phyloP scores from a whole-genome alignment of 2,888 invertebrate genomes.

The Blastobasis lacticolella region DNA sequence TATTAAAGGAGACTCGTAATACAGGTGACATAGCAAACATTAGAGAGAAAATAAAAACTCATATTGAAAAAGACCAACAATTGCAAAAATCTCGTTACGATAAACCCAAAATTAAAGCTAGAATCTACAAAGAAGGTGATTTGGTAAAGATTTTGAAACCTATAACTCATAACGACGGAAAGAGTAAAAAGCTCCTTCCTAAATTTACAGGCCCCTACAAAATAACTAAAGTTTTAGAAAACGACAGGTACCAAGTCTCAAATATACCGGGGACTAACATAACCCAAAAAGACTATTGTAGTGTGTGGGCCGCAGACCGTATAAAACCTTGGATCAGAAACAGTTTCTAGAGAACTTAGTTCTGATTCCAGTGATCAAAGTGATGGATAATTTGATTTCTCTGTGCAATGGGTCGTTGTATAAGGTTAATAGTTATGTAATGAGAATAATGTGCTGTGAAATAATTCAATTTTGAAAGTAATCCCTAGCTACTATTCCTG shows the following conservation, averaged over 20 bases:
- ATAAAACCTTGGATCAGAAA: background rate
- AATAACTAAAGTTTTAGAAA: background rate
- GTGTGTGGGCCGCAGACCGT: background rate
- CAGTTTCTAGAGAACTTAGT: too few relatives aligned
- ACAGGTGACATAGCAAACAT: background rate
- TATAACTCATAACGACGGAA: background rate
- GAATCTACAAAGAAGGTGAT: background rate
- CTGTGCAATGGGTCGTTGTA: too few relatives aligned
- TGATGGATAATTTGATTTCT: too few relatives aligned
- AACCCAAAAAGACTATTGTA: background rate
- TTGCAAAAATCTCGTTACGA: background rate
- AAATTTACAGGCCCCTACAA: background rate
- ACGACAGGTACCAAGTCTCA: background rate
- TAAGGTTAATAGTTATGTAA: too few relatives aligned
- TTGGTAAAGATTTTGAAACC: background rate
- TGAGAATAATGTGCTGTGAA: too few relatives aligned
- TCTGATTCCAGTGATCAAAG: too few relatives aligned
- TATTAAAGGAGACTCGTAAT: background rate
- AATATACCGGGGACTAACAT: background rate
- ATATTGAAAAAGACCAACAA: background rate
- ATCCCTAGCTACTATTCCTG: too few relatives aligned
- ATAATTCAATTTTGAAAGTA: too few relatives aligned
- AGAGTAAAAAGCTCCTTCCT: background rate
- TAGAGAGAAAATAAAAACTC: background rate
- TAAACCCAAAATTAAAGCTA: background rate